Base-by-base conservation (phyloP, 2,888 invertebrate genomes). In the Brassicogethes aeneus region DNA sequence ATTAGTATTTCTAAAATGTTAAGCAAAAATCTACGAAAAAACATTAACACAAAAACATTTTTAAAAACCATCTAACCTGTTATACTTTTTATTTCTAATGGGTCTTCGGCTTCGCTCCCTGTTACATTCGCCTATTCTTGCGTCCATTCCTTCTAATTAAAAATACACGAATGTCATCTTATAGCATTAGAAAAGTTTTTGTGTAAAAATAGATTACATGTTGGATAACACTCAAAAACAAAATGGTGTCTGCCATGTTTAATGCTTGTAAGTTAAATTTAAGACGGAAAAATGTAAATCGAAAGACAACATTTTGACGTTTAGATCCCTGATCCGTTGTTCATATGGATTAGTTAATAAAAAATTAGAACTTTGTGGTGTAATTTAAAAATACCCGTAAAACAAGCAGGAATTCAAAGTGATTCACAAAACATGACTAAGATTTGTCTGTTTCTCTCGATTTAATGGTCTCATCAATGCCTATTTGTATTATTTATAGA, bases 61-160 rank as follows among this genome's bases (percentile, higher is more conserved):
- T 10, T 7, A 23, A 23, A 23, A 23, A 23, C 5, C 10, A 7
- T 53, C 77, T 70, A 66, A 82, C 82, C 82, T 77, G 71, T 77
- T 82, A 65, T 80, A 79, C 60, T 81, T 72, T 59, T 82, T 79
- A 73, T 77, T 83, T 61, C 83, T 74, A 51, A 82, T 75, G 40
- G 82, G 82, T 51, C 82, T 74, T 58, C 73, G 69, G 47, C 74
- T 65, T 63, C 75, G 75, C 55, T 70, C 73, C 69, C 71, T 51
- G 16, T 45, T 44, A 43, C 47, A 46, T 55, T 71, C 75, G 44
- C 61, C 59, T 48, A 63, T 57, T 48, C 62, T 61, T 54, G 58
- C 55, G 50, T 67, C 67, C 66, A 66, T 67, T 53, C 53, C 53
- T 49, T 57, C 59, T 3, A 16, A 52, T 57, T 51, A 54, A 56